A percentile compares a stretch with the other conserved stretches of the same genome.
These are phyloP conservation scores for Nebria brevicollis DNA, from an alignment of 2,888 invertebrate genomes.

Conservation along the genomic window DNA sequence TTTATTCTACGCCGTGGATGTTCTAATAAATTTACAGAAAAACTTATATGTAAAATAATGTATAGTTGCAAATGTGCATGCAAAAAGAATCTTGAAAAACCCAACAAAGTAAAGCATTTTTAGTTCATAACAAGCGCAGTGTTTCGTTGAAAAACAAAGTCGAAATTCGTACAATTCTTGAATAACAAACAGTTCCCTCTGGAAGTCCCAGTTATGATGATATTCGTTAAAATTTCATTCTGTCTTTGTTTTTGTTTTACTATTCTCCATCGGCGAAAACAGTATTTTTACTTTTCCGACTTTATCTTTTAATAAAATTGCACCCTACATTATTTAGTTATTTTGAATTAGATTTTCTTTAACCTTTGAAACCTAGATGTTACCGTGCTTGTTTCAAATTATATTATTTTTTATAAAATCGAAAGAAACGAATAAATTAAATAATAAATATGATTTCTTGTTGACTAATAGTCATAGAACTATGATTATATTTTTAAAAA, in stretches of 20 bases:
- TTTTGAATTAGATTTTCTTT: neutral
- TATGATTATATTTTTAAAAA: too few relatives aligned
- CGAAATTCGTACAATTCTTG: neutral
- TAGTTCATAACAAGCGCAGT: neutral
- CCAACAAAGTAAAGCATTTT: neutral
- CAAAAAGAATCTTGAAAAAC: neutral
- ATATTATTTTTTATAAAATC: neutral
- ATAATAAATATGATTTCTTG: neutral
- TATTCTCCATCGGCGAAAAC: neutral
- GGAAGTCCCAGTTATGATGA: neutral
- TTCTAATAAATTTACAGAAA: neutral
- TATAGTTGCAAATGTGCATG: neutral
- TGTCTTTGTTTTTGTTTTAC: neutral
- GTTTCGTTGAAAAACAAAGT: neutral
- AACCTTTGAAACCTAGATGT: neutral
- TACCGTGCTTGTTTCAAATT: neutral
- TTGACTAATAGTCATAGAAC: too few relatives aligned
- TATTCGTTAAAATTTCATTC: constrained; percentile 13
- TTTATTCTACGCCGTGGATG: neutral
- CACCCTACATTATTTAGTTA: neutral
- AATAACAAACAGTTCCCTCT: neutral
- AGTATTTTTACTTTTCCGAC: neutral
- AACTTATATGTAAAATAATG: neutral
- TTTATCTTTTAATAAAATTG: neutral
- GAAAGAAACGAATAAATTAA: neutral